Evolutionary conservation across 1,140 invertebrate genomes (phyloP), one percentile per base, ranked within the genome.

Genomic region (Pectinophora gossypiella): DNA sequence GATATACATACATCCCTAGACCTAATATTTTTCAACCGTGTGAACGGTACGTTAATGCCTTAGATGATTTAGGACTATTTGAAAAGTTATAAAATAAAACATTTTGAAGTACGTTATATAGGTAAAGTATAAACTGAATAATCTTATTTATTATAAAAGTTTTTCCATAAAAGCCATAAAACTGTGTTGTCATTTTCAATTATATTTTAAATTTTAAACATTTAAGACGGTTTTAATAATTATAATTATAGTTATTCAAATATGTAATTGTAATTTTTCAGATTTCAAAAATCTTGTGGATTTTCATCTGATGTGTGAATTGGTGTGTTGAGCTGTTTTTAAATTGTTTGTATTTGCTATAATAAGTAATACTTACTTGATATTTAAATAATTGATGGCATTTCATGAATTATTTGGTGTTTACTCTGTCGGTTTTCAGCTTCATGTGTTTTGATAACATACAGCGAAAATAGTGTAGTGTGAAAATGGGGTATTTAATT

Each of bases 1-100:
- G 16, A 15, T 40, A 40, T 40, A 27, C 5, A 6, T 27, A 40
- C 16, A 40, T 40, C n/a, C 36, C 16, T 40, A 40, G n/a, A 40
- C 7, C n/a, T 40, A 18, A 16, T 16, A 40, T 59, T 56, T 59
- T 59, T 72, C 56, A 55, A 58, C 61, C 62, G 72, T 32, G 7
- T 55, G 49, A 55, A 44, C 65, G 74, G 68, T 51, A 56, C 20
- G 60, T 68, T 40, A 72, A 58, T 77, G 77, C 77, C 77, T 81
- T 81, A 81, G 77, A 72, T 56, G 48, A 68, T 48, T 68, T 72
- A 76, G 64, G 55, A 63, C 35, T 66, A 62, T 58, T 54, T 51
- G 22, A 35, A 61, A 53, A 62, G 49, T n/a, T n/a, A n/a, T n/a
- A n/a, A n/a, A n/a, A n/a, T n/a, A n/a, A n/a, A n/a, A n/a, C n/a